phyloP scores from a whole-genome alignment of 2,113 vertebrate species.

The Dipodomys spectabilis region DNA sequence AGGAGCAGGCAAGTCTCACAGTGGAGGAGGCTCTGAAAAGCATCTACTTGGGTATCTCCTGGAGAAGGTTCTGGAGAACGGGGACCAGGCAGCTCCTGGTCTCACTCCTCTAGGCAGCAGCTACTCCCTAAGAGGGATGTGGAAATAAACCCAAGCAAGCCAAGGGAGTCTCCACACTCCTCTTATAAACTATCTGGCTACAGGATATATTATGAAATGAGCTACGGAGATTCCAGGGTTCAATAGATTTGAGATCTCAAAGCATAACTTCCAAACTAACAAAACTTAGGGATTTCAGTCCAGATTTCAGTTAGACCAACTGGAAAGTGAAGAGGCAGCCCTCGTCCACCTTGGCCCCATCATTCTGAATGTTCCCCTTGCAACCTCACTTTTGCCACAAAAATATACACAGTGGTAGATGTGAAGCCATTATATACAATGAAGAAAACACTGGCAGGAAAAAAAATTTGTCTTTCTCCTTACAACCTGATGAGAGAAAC shows the following conservation, averaged over 20 bases:
- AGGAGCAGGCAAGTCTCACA: background rate
- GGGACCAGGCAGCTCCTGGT: background rate
- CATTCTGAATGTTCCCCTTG: background rate
- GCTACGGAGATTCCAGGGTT: too few relatives aligned
- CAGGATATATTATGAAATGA: too few relatives aligned
- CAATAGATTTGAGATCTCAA: too few relatives aligned
- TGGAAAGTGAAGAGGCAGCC: background rate
- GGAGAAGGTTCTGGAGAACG: background rate
- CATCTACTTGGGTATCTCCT: background rate
- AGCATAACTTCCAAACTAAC: too few relatives aligned
- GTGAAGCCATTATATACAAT: background rate
- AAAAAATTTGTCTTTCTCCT: background rate
- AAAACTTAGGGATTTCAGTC: background rate
- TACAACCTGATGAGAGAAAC: constrained; percentile 21
- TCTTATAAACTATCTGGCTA: background rate
- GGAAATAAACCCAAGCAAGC: background rate
- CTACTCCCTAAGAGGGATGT: background rate
- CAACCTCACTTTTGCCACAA: constrained; percentile 6
- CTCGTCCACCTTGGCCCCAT: background rate
- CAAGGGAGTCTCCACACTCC: background rate
- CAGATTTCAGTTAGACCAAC: background rate
- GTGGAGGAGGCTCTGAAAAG: background rate
- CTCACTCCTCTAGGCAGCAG: background rate
- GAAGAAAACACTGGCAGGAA: background rate
- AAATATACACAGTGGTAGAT: background rate